Base-by-base conservation (phyloP, 2,888 invertebrate species). In the Toxonevra muliebris region DNA sequence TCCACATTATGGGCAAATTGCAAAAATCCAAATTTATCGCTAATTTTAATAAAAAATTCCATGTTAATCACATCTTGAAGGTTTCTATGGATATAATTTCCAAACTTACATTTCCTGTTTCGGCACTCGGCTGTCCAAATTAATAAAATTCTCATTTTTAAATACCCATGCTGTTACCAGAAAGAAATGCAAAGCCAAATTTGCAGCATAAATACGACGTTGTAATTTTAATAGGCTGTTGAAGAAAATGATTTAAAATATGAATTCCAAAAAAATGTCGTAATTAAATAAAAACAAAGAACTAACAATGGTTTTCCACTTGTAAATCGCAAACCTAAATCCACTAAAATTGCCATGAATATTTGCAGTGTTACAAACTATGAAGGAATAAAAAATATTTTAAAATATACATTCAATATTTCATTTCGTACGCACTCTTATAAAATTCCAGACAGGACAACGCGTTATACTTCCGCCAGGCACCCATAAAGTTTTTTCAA, bases 91-190 rank as follows among this genome's bases (percentile, higher is more conserved):
- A 58, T n/a, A n/a, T n/a, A 30, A 60, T 20, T 41, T 19, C n/a
- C 74, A 76, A 73, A 9, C 74, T 79, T 53, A 71, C 67, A 68
- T 17, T 66, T 70, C 70, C 11, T 17, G 10, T 3, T 68, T 13
- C 9, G 67, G 53, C 45, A 75, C 60, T 13, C 65, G 17, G 19
- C 61, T 68, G 41, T 75, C 71, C 45, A 83, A 67, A 0, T 73
- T 73, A 41, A 63, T 72, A 61, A 82, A 80, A 11, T 92, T 92
- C 0, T 87, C 80, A 73, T 93, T 93, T 58, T 85, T 82, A 76
- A 95, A 95, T 0, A 85, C 86, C 96, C 96, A 97, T 73, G 92
- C 88, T 76, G 92, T 90, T 0, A 87, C 88, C 1, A 92, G 87
- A 79, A 95, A 97, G 81, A 92, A 92, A 13, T 88, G 86, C 2